These are phyloP conservation scores for Leucoma salicis DNA, from an alignment of 2,888 invertebrate species.

Conservation along the genomic window DNA sequence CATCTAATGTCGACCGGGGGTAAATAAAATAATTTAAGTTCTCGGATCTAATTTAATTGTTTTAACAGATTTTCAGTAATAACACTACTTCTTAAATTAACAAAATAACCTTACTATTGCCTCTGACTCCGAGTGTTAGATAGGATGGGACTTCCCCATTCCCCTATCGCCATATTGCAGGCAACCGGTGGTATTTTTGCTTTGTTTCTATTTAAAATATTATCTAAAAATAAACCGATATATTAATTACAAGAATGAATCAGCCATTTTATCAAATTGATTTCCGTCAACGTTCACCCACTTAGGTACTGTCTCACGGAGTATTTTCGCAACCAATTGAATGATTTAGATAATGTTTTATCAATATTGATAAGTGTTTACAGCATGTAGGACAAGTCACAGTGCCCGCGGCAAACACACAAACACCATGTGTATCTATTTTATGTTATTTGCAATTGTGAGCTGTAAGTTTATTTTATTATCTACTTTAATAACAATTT, in stretches of 20 bases:
- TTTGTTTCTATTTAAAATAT: too few relatives aligned
- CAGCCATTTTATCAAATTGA: background rate
- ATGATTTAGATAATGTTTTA: conserved; percentile 32
- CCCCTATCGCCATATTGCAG: too few relatives aligned
- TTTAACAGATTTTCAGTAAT: too few relatives aligned
- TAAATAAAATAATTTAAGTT: too few relatives aligned
- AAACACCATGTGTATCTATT: conserved; percentile 37
- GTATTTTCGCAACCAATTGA: conserved; percentile 7
- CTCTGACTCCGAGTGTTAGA: too few relatives aligned
- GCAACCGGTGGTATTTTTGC: too few relatives aligned
- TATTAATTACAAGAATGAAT: background rate
- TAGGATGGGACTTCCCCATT: too few relatives aligned
- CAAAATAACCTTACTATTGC: too few relatives aligned
- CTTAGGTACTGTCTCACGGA: background rate
- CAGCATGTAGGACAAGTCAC: conserved; percentile 26
- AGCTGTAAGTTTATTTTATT: conserved; percentile 36
- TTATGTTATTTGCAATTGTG: conserved; percentile 22
- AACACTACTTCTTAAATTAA: too few relatives aligned
- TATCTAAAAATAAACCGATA: background rate
- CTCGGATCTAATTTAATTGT: too few relatives aligned
- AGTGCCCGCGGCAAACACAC: conserved; percentile 17
- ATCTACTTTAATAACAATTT: background rate
- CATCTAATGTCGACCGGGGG: too few relatives aligned
- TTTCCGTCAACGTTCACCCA: background rate
- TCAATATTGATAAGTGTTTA: conserved; percentile 29